Evolutionary conservation across 2,888 invertebrate genomes (phyloP).

Genomic region (Trissoscelio sp.): DNA sequence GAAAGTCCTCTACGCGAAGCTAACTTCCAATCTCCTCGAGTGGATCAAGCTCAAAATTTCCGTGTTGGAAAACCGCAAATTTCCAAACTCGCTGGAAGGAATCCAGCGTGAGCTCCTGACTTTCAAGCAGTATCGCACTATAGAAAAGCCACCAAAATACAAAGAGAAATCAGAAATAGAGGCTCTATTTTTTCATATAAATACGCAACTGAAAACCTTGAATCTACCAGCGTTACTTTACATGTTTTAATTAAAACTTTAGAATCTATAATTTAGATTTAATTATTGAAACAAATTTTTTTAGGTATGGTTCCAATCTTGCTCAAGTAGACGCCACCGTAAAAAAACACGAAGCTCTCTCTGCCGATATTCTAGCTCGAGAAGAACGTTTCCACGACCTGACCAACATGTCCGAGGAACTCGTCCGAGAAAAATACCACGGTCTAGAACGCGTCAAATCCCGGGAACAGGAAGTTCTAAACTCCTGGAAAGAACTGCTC

Average conservation of each 20-base stretch:
- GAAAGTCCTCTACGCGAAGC: constrained; percentile 93
- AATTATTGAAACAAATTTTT: too few relatives aligned
- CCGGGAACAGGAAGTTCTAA: constrained; percentile 91
- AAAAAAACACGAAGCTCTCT: constrained; percentile 99
- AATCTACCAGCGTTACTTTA: constrained; percentile 94
- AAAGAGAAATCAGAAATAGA: constrained; percentile 98
- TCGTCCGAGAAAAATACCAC: constrained; percentile 96
- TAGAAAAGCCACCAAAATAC: constrained; percentile 99
- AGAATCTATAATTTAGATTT: too few relatives aligned
- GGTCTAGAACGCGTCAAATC: constrained; percentile 90
- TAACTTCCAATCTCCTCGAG: constrained; percentile 93
- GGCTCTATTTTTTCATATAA: constrained; percentile 97
- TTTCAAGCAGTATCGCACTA: constrained; percentile 97
- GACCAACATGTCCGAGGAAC: constrained; percentile 95
- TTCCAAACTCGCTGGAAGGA: constrained; percentile 97
- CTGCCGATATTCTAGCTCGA: constrained; percentile 96
- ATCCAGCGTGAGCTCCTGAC: constrained; percentile 94
- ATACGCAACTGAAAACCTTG: constrained; percentile 97
- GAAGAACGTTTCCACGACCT: constrained; percentile 97
- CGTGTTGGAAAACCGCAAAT: constrained; percentile 92
- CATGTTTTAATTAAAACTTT: too few relatives aligned
- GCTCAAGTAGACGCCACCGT: constrained; percentile 98
- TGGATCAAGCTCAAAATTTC: constrained; percentile 96
- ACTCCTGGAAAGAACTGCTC: constrained; percentile 95
- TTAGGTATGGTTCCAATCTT: constrained; percentile 94